Conservation (phyloP, 2,888 invertebrate genomes). For the Baronia brevicornis region DNA sequence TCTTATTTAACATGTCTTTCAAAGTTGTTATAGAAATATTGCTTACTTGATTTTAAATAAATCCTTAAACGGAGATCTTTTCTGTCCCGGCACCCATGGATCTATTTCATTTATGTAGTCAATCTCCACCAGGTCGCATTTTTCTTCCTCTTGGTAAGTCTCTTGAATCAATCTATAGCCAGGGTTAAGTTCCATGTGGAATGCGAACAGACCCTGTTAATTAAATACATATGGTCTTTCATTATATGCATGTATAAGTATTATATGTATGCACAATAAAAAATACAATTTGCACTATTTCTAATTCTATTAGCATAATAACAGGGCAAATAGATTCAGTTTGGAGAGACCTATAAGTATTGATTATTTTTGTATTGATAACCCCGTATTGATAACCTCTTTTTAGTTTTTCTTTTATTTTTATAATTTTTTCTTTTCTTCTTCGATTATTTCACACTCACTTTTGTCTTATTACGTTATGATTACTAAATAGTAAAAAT, state of each 20-base stretch:
- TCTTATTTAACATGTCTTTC: neutral
- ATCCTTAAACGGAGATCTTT: conserved; percentile 69
- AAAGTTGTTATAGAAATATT: conserved; percentile 2
- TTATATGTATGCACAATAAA: no score
- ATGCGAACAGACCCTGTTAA: conserved; percentile 68
- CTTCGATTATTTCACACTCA: no score
- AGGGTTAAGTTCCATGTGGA: conserved; percentile 73
- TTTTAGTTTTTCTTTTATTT: no score
- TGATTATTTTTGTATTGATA: no score
- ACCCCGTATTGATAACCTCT: no score
- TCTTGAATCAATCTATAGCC: conserved; percentile 75
- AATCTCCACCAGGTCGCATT: conserved; percentile 77
- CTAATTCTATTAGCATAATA: no score
- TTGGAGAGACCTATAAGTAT: no score
- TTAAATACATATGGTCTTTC: neutral
- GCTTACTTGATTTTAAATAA: conserved; percentile 72
- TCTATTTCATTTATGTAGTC: conserved; percentile 70
- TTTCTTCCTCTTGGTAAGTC: conserved; percentile 76
- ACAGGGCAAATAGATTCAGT: no score
- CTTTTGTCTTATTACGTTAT: no score
- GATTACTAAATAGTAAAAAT: no score
- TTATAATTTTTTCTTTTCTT: no score
- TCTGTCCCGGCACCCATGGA: conserved; percentile 72
- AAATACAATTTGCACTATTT: no score
- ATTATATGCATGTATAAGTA: neutral